Percentiles rank a stretch among this genome's conserved stretches.
phyloP scores from a whole-genome alignment of 2,888 invertebrate species.

The Plusia festucae region DNA sequence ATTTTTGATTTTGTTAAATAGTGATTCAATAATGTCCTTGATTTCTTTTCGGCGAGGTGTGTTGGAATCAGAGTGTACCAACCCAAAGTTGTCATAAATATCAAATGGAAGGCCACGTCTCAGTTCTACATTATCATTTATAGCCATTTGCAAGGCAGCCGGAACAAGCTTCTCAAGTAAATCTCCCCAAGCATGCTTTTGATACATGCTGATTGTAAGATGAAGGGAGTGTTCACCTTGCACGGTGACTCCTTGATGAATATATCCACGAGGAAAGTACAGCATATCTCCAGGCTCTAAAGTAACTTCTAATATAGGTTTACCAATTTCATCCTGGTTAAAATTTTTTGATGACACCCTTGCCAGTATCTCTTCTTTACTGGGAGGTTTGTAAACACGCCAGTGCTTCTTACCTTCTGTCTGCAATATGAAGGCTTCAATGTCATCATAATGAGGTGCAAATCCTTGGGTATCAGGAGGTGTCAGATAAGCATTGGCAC shows the following conservation, averaged over 20 bases:
- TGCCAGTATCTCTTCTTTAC: slow-evolving; percentile 92
- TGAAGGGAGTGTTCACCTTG: slow-evolving; percentile 96
- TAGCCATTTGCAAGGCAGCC: slow-evolving; percentile 92
- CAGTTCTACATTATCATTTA: slow-evolving; percentile 92
- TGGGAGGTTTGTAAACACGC: slow-evolving; percentile 95
- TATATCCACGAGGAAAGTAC: slow-evolving; percentile 97
- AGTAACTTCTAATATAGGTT: slow-evolving; percentile 94
- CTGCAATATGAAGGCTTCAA: slow-evolving; percentile 99
- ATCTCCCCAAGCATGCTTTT: slow-evolving; percentile 97
- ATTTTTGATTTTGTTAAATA: slow-evolving; percentile 90
- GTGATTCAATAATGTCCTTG: slow-evolving; percentile 81
- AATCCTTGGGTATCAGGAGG: slow-evolving; percentile 99
- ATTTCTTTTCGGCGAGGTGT: slow-evolving; percentile 86
- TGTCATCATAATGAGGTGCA: slow-evolving; percentile 99
- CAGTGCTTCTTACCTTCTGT: slow-evolving; percentile 98
- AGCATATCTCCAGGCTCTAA: slow-evolving; percentile 96
- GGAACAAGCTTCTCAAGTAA: slow-evolving; percentile 95
- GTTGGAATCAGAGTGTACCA: slow-evolving; percentile 89
- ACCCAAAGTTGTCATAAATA: slow-evolving; percentile 93
- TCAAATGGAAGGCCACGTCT: slow-evolving; percentile 94
- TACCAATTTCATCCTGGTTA: slow-evolving; percentile 92
- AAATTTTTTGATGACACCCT: slow-evolving; percentile 95
- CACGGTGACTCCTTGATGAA: slow-evolving; percentile 95
- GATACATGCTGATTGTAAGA: slow-evolving; percentile 97
- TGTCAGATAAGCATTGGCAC: slow-evolving; percentile 98